These are phyloP conservation scores for Digitonthophagus gazella DNA, from an alignment of 2,888 invertebrate genomes.

Conservation along the genomic window DNA sequence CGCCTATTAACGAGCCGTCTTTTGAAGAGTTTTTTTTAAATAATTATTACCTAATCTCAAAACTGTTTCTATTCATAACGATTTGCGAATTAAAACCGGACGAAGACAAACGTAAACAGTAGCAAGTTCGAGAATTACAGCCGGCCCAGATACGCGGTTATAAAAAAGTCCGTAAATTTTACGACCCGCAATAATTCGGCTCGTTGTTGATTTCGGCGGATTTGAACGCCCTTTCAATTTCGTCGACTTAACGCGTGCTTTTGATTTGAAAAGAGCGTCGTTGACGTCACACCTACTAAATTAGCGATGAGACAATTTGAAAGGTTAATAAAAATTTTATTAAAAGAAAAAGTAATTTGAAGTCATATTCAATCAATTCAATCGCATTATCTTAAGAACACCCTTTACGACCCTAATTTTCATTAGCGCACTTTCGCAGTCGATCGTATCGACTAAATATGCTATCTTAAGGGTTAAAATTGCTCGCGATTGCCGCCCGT, in stretches of 20 bases:
- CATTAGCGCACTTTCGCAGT: slow-evolving; percentile 36
- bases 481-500: slow-evolving; percentile 17
- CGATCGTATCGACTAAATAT: slow-evolving; percentile 36
- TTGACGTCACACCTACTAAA: background rate
- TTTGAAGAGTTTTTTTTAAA: too few species aligned
- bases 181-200: background rate
- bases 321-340: too few species aligned
- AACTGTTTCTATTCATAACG: background rate
- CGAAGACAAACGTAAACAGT: background rate
- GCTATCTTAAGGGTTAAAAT: slow-evolving; percentile 31
- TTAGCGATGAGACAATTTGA: background rate
- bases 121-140: background rate
- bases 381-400: slow-evolving; percentile 19
- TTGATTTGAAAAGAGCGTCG: background rate
- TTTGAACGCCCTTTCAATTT: background rate
- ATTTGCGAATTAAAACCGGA: background rate
- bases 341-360: too few species aligned
- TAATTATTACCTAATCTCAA: too few species aligned
- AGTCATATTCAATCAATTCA: background rate
- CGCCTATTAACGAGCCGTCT: background rate
- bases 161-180: background rate
- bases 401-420: slow-evolving; percentile 34
- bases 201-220: background rate
- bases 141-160: background rate
- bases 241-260: background rate